Percentiles rank a stretch among this genome's conserved stretches.
phyloP scores from a whole-genome alignment of 2,888 invertebrate species.

The Apeira syringaria region DNA sequence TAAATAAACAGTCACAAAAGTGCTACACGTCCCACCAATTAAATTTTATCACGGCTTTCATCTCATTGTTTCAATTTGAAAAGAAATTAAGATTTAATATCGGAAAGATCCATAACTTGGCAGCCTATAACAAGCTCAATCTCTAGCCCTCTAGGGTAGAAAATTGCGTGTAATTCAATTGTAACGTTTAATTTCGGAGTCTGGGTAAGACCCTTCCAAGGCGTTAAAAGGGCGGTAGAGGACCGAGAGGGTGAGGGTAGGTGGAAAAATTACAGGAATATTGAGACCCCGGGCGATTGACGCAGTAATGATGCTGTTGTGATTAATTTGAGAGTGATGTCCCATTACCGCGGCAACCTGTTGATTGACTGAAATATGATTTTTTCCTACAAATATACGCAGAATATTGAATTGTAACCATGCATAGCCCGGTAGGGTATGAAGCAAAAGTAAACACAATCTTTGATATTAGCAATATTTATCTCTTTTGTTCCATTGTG shows the following conservation, averaged over 20 bases:
- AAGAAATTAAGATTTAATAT: constrained; percentile 37
- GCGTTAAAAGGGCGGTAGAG: constrained; percentile 68
- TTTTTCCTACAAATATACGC: too few relatives aligned
- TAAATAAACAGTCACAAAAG: constrained; percentile 1
- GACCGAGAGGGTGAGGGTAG: constrained; percentile 54
- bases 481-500: too few relatives aligned
- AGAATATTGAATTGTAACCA: too few relatives aligned
- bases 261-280: constrained; percentile 58
- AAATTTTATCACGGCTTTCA: constrained; percentile 30
- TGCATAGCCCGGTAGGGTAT: too few relatives aligned
- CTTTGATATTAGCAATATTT: too few relatives aligned
- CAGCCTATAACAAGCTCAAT: constrained; percentile 55
- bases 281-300: constrained; percentile 53
- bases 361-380: constrained; percentile 24
- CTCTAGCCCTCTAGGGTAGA: constrained; percentile 45
- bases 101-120: constrained; percentile 18
- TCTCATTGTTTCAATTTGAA: constrained; percentile 31
- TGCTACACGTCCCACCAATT: constrained; percentile 10
- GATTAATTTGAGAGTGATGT: constrained; percentile 55
- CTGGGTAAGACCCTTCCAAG: constrained; percentile 51
- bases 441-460: too few relatives aligned
- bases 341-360: constrained; percentile 34
- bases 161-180: constrained; percentile 64
- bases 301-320: constrained; percentile 52
- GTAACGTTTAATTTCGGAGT: constrained; percentile 63